A percentile compares a stretch with the other conserved stretches of the same genome.
phyloP scores from a whole-genome alignment of 2,797 vertebrate species.

The Crocidura indochinensis region DNA sequence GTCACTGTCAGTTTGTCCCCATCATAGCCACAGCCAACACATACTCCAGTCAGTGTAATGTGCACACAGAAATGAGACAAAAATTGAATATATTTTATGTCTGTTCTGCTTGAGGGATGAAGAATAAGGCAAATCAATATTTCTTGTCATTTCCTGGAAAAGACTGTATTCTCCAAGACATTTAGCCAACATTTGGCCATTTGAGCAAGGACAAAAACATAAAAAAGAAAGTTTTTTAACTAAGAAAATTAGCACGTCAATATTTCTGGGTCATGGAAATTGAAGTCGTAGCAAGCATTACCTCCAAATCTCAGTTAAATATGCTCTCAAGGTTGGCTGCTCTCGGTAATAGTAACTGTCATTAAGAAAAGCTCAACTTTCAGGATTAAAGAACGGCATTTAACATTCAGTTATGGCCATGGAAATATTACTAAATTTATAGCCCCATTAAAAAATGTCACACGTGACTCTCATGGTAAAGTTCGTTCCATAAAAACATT shows the following conservation, averaged over 20 bases:
- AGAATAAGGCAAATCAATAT: conserved; percentile 87
- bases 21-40: conserved; percentile 71
- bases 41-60: conserved; percentile 76
- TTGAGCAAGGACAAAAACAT: conserved; percentile 82
- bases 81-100: conserved; percentile 83
- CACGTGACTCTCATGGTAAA: conserved; percentile 54
- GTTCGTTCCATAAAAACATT: conserved; percentile 48
- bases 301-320: conserved; percentile 67
- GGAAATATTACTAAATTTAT: conserved; percentile 69
- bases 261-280: conserved; percentile 78
- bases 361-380: conserved; percentile 69
- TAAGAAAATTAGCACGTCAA: conserved; percentile 69
- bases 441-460: conserved; percentile 69
- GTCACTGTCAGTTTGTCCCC: conserved; percentile 74
- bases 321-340: conserved; percentile 39
- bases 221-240: conserved; percentile 75
- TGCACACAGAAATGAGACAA: conserved; percentile 71
- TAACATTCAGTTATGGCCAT: conserved; percentile 43
- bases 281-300: conserved; percentile 61
- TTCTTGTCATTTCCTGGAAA: conserved; percentile 84
- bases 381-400: conserved; percentile 56
- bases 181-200: conserved; percentile 77
- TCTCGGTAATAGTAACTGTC: conserved; percentile 53
- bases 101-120: conserved; percentile 84
- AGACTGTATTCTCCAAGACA: conserved; percentile 63